Base-by-base conservation (phyloP, 2,113 vertebrate species). In the Gobius niger region DNA sequence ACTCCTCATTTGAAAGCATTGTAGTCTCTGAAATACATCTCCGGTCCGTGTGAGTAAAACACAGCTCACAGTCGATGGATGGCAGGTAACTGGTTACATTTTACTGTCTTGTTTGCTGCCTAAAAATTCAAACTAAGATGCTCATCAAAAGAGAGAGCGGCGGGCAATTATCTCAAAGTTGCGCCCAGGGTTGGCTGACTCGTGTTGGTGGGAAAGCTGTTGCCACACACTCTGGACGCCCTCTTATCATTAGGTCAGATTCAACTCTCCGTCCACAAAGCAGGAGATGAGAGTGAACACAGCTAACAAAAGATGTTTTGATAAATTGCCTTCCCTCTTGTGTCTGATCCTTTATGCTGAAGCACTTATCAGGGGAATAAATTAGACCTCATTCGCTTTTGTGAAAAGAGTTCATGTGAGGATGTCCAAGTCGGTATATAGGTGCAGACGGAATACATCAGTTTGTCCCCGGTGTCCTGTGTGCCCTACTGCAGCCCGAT, bases 401-500 rank as follows among this genome's bases (percentile, higher is more conserved):
- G 41, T 46, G 8, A 10, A 16, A 1, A 12, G 44, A 47, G 47
- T 54, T 54, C 44, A 66, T 47, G 40, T 10, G 34, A 54, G 67
- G 52, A 46, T 13, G 34, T 34, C 24, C 63, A 34, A 34, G 24
- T 34, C 24, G 24, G 24, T 34, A 34, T 34, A 34, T 34, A 34
- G 44, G 67, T 42, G 62, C 52, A 19, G 42, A 14, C 15, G 15
- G 34, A 44, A 72, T 40, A 18, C 3, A 40, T 19, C 19, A 44
- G 34, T 9, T 4, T 9, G 56, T 59, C 63, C 57, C 24, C 15
- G 12, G 52, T 63, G 41, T 71, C 66, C 72, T 16, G 18, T 53
- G 59, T 14, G 67, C 51, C 67, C 73, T 54, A 16, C 52, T 34
- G 61, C 69, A 63, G 70, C 62, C 53, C 44, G 19, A 44, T 47